A percentile compares a stretch with the other conserved stretches of the same genome.
phyloP scores from a whole-genome alignment of 2,888 invertebrate species.

The Cataglyphis rosenhaueri region DNA sequence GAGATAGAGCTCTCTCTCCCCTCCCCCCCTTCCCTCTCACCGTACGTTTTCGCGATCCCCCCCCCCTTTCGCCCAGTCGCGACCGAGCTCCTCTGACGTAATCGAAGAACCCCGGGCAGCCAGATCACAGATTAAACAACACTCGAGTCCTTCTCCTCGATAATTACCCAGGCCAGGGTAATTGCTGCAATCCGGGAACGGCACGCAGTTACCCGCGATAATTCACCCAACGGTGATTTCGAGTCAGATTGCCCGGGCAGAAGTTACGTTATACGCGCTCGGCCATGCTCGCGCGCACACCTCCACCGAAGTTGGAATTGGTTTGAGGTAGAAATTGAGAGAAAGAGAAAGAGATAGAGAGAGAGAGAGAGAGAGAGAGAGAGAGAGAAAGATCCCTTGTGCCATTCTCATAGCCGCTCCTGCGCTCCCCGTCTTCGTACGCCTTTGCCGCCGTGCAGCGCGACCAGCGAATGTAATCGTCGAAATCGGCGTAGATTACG shows the following conservation, averaged over 20 bases:
- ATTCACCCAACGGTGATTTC: slow-evolving; percentile 84
- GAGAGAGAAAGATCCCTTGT: slow-evolving; percentile 67
- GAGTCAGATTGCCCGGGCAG: slow-evolving; percentile 83
- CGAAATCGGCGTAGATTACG: slow-evolving; percentile 72
- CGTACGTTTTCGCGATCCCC: neutral
- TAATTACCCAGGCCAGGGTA: slow-evolving; percentile 84
- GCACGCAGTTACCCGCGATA: slow-evolving; percentile 83
- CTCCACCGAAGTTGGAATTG: slow-evolving; percentile 84
- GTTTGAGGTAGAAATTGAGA: slow-evolving; percentile 78
- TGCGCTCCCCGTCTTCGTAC: slow-evolving; percentile 21
- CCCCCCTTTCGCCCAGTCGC: slow-evolving; percentile 48
- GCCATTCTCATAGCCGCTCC: slow-evolving; percentile 64
- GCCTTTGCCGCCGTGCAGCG: slow-evolving; percentile 32
- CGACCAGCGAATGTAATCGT: slow-evolving; percentile 62
- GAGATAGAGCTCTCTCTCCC: slow-evolving; percentile 41
- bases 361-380: slow-evolving; percentile 58
- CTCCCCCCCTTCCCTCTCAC: neutral
- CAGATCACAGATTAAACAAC: slow-evolving; percentile 85
- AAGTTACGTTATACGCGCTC: slow-evolving; percentile 80
- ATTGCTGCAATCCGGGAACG: slow-evolving; percentile 85
- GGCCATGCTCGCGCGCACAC: slow-evolving; percentile 54
- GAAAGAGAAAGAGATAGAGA: slow-evolving; percentile 62
- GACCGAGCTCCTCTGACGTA: slow-evolving; percentile 76
- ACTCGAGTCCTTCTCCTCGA: slow-evolving; percentile 83
- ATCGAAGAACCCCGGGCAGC: slow-evolving; percentile 79